Evolutionary conservation across 2,888 invertebrate species (phyloP), one percentile per base, ranked within the genome.

Genomic region (Zootermopsis nevadensis): DNA sequence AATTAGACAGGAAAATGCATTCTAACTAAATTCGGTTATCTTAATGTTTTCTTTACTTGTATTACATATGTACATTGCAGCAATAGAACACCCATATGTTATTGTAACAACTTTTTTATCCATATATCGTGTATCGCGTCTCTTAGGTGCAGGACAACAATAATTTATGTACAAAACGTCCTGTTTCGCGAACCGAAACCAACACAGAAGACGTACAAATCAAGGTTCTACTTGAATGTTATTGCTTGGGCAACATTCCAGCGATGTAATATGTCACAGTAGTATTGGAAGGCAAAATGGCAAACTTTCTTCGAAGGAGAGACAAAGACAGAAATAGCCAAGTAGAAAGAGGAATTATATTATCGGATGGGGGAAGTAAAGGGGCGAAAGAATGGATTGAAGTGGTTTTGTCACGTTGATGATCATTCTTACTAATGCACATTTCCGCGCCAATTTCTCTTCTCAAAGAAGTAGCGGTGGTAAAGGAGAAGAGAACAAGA

Each of bases 391-490:
- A 80, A 80, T 80, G 38, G 80, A 80, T 80, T 55, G 80, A 80
- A 80, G 80, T 80, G 60, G 60, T 66, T 80, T 80, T 80, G 80
- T 80, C 80, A 80, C 66, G 38, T 55, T 80, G 67, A 66, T 60
- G 27, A 33, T 66, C 66, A 27, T 60, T 67, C 66, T 80, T 80
- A 80, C 80, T 60, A 66, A 80, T 67, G 66, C 38, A 53, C 38
- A 80, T 67, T 80, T 80, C 55, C 67, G 31, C 80, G 33, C n/a
- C 74, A 74, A 74, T 74, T 74, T 74, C 74, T 74, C 74, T 74
- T 74, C 74, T n/a, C 24, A 24, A 15, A 8, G 74, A 74, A 33
- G 38, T 74, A 38, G 38, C 38, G 33, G 35, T 38, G n/a, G 74
- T 38, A 42, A 24, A 42, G 33, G 33, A 8, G 38, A n/a, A n/a